Percentiles rank a stretch among this genome's conserved stretches.
phyloP scores from a whole-genome alignment of 2,888 invertebrate species.

The Meta bourneti region DNA sequence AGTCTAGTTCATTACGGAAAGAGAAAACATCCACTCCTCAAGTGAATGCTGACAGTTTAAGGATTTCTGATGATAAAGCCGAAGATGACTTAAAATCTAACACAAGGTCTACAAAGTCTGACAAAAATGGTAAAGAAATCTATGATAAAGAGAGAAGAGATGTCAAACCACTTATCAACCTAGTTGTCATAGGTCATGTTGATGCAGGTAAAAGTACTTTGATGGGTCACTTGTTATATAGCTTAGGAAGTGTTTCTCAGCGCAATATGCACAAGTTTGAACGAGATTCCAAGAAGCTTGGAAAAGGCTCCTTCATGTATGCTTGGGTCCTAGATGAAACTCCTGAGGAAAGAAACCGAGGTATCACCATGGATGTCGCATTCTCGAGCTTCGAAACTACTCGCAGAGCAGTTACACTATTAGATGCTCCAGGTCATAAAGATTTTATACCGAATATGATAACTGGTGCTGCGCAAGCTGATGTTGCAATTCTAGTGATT shows the following conservation, averaged over 20 bases:
- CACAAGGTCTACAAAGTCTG: slow-evolving; percentile 18
- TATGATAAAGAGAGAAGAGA: slow-evolving; percentile 88
- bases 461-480: slow-evolving; percentile 97
- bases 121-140: slow-evolving; percentile 82
- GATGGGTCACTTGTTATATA: slow-evolving; percentile 95
- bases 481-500: slow-evolving; percentile 96
- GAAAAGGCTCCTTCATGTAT: slow-evolving; percentile 98
- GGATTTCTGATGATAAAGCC: not conserved
- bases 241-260: slow-evolving; percentile 90
- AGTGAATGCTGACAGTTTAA: not conserved
- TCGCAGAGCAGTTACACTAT: slow-evolving; percentile 88
- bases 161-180: slow-evolving; percentile 92
- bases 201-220: slow-evolving; percentile 98
- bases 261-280: slow-evolving; percentile 97
- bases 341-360: slow-evolving; percentile 96
- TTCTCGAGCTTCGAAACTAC: slow-evolving; percentile 94
- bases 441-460: slow-evolving; percentile 99
- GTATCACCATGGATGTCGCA: slow-evolving; percentile 99
- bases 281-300: slow-evolving; percentile 95
- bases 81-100: not conserved
- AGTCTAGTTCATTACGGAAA: not conserved
- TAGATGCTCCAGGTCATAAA: slow-evolving; percentile 99
- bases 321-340: slow-evolving; percentile 99
- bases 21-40: not conserved
- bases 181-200: slow-evolving; percentile 97